These are phyloP conservation scores for Crocallis elinguaria DNA, from an alignment of 2,888 invertebrate species.

Conservation along the genomic window DNA sequence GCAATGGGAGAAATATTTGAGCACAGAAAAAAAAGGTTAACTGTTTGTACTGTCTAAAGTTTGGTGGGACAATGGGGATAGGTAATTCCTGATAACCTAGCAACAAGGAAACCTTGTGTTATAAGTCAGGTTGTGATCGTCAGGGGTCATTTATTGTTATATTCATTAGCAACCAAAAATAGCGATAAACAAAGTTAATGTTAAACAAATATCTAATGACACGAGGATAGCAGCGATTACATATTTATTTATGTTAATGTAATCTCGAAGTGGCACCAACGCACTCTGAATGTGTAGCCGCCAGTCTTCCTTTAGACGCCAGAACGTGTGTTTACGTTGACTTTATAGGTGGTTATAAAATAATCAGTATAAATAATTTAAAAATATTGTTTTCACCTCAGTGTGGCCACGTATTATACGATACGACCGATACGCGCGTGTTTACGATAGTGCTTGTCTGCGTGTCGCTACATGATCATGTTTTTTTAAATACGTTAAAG, in stretches of 20 bases:
- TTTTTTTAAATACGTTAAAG: constrained; percentile 41
- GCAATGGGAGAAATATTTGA: too few species aligned
- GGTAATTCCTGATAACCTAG: too few species aligned
- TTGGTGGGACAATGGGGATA: too few species aligned
- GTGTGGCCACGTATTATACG: constrained; percentile 35
- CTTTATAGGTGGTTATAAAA: constrained; percentile 9
- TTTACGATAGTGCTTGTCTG: constrained; percentile 63
- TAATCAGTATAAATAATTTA: constrained; percentile 11
- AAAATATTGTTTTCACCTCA: constrained; percentile 21
- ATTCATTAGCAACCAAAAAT: constrained; percentile 24
- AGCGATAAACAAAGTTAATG: constrained; percentile 33
- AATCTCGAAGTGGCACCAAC: constrained; percentile 45
- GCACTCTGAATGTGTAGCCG: constrained; percentile 42
- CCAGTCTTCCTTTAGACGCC: constrained; percentile 32
- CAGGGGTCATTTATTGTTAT: too few species aligned
- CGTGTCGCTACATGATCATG: constrained; percentile 56
- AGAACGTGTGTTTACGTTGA: constrained; percentile 45
- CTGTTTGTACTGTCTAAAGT: too few species aligned
- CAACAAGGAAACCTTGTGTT: too few species aligned
- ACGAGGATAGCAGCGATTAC: constrained; percentile 46
- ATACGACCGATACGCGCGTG: constrained; percentile 52
- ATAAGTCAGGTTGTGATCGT: too few species aligned
- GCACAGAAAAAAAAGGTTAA: too few species aligned
- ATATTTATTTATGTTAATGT: constrained; percentile 64
- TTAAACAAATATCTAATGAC: constrained; percentile 47